These are phyloP conservation scores for Himalopsyche anomala DNA, from an alignment of 2,888 invertebrate genomes.

Conservation along the genomic window DNA sequence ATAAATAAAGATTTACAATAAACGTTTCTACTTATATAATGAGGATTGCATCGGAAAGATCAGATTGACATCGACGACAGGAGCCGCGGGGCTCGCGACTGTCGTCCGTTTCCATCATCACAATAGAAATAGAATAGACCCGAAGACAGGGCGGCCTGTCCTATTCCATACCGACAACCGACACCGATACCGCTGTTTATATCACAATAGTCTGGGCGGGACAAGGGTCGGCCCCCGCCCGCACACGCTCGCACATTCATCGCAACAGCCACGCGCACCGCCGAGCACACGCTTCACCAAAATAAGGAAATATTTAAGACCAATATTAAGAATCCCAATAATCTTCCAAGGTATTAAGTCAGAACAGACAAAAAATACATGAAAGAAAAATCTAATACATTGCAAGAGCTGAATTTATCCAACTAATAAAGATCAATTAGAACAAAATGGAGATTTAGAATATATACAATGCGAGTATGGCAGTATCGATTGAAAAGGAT, in stretches of 20 bases:
- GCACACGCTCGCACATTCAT: constrained; percentile 54
- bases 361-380: no score
- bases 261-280: constrained; percentile 49
- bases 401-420: no score
- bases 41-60: constrained; percentile 65
- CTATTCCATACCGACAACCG: constrained; percentile 32
- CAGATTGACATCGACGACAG: constrained; percentile 60
- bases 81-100: constrained; percentile 66
- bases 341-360: no score
- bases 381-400: no score
- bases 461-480: no score
- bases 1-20: constrained; percentile 63
- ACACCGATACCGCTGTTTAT: constrained; percentile 39
- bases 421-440: no score
- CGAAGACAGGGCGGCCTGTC: constrained; percentile 45
- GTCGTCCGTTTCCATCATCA: constrained; percentile 55
- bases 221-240: constrained; percentile 54
- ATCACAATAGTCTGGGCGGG: constrained; percentile 39
- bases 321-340: no score
- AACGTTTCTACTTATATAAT: constrained; percentile 63
- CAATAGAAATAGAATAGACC: constrained; percentile 36
- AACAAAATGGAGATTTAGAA: no score
- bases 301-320: no score
- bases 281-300: background rate
- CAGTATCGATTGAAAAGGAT: no score